Evolutionary conservation across 2,113 vertebrate genomes (phyloP).

Genomic region (Gasterosteus nipponicus): DNA sequence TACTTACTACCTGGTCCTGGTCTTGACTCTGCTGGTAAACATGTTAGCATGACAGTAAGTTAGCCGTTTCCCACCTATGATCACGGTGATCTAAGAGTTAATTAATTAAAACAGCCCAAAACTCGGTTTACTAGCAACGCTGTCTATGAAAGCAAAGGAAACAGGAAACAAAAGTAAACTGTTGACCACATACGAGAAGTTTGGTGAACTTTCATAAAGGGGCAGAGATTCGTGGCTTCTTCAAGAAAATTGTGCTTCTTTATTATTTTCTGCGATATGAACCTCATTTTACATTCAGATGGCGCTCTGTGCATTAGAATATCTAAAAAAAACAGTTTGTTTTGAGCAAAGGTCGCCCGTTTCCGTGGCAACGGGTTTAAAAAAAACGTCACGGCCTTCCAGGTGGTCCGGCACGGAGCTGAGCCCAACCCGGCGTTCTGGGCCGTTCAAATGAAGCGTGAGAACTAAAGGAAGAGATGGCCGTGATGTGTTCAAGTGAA

Average conservation of each 20-base stretch:
- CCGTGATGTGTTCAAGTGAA: background rate
- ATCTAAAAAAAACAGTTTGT: background rate
- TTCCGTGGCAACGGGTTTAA: background rate
- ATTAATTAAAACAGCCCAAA: background rate
- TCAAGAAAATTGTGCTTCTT: conserved; percentile 4
- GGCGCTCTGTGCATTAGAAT: background rate
- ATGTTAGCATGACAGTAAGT: background rate
- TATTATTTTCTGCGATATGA: background rate
- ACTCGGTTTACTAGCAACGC: background rate
- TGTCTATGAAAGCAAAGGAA: background rate
- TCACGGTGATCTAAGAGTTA: background rate
- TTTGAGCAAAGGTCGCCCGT: background rate
- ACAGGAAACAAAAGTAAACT: background rate
- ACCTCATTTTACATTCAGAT: conserved; percentile 1
- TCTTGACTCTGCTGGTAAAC: background rate
- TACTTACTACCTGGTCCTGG: no score
- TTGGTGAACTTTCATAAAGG: background rate
- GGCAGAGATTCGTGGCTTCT: background rate
- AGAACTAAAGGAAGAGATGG: no score
- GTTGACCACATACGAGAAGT: no score
- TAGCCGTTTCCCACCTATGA: background rate
- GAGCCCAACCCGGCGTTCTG: background rate
- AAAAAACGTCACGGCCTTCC: background rate
- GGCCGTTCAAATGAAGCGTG: no score
- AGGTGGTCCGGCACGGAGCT: background rate